A percentile compares a stretch with the other conserved stretches of the same genome.
phyloP scores from a whole-genome alignment of 1,140 invertebrate species.

The Drosophila pseudoobscura region DNA sequence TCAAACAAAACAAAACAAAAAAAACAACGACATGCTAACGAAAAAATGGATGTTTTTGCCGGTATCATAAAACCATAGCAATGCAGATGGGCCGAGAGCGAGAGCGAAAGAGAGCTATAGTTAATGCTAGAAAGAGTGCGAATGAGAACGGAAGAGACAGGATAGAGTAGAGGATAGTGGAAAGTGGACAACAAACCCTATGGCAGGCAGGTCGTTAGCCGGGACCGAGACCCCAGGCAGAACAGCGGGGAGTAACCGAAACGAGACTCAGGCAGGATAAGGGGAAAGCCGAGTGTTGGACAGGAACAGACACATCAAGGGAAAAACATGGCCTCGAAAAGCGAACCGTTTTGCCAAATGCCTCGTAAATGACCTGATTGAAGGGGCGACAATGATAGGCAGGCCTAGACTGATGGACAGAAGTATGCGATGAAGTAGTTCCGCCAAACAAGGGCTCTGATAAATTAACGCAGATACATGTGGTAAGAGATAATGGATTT shows the following conservation, averaged over 20 bases:
- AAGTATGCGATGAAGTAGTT: neutral
- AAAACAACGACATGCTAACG: slow-evolving; percentile 31
- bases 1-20: slow-evolving; percentile 6
- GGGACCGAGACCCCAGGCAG: slow-evolving; percentile 6
- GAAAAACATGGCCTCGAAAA: slow-evolving; percentile 34
- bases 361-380: slow-evolving; percentile 46
- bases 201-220: slow-evolving; percentile 61
- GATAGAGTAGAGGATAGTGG: slow-evolving; percentile 44
- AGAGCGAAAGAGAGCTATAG: neutral
- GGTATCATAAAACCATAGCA: slow-evolving; percentile 74
- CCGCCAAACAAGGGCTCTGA: slow-evolving; percentile 23
- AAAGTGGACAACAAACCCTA: slow-evolving; percentile 14
- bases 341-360: slow-evolving; percentile 30
- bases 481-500: slow-evolving; percentile 24
- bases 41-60: slow-evolving; percentile 54
- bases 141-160: neutral
- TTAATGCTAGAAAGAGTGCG: too few species aligned
- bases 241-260: slow-evolving; percentile 61
- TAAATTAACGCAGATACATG: slow-evolving; percentile 2
- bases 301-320: slow-evolving; percentile 26
- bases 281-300: neutral
- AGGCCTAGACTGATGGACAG: too few species aligned
- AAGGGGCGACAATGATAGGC: slow-evolving; percentile 29
- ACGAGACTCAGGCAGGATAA: slow-evolving; percentile 4
- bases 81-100: slow-evolving; percentile 31